Conservation (phyloP, 2,888 invertebrate species). For the Drosophila meridionalis region DNA sequence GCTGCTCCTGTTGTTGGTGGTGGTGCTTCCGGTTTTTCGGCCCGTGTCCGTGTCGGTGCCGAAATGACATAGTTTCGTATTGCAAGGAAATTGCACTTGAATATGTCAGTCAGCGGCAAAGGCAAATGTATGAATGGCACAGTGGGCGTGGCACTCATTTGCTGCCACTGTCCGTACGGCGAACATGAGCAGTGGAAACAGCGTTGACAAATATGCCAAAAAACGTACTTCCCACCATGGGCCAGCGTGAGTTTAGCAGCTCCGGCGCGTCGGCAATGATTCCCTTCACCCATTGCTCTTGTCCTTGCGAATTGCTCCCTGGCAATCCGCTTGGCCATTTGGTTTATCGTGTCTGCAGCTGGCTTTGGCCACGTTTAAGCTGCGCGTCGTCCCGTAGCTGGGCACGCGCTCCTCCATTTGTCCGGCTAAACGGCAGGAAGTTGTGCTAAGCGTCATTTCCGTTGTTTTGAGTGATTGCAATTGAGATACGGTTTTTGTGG, state of each 20-base stretch:
- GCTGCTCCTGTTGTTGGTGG: conserved; percentile 1
- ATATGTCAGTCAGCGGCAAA: conserved; percentile 56
- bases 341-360: conserved; percentile 19
- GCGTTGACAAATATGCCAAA: conserved; percentile 79
- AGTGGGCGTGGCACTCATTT: conserved; percentile 54
- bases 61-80: conserved; percentile 81
- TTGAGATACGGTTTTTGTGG: conserved; percentile 80
- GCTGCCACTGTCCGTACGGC: conserved; percentile 4
- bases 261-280: conserved; percentile 5
- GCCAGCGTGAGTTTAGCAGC: conserved; percentile 57
- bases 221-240: conserved; percentile 36
- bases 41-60: conserved; percentile 61
- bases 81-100: conserved; percentile 83
- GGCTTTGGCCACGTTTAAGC: conserved; percentile 50
- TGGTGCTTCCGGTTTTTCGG: conserved; percentile 27
- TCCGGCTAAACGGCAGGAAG: conserved; percentile 74
- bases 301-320: not conserved
- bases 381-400: conserved; percentile 67
- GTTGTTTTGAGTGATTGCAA: conserved; percentile 82
- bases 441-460: conserved; percentile 83
- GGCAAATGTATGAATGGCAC: conserved; percentile 30
- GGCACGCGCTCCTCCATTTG: conserved; percentile 53
- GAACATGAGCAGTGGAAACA: conserved; percentile 61
- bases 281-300: not conserved
- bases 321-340: not conserved